Evolutionary conservation across 2,797 vertebrate species (phyloP), one percentile per base, ranked within the genome.

Genomic region (Pampus argenteus): DNA sequence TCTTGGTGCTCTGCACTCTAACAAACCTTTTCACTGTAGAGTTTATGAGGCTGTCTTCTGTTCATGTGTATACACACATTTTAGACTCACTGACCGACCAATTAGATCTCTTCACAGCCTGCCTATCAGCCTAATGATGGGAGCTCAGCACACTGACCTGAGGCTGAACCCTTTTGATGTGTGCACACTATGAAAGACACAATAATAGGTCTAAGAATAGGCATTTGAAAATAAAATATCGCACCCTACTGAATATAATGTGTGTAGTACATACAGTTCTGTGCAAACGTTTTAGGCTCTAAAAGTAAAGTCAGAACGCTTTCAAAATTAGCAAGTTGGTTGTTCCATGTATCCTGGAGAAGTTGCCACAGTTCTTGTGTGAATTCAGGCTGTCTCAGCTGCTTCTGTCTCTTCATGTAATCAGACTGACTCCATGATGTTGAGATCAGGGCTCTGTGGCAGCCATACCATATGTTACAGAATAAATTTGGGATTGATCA

Each of bases 81-180:
- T 88, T 88, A 87, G 81, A 88, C 78, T 87, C 88, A 73, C 60
- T 88, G 82, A 84, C 72, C 52, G 44, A 87, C 84, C 82, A 92
- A 89, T 90, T 92, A 89, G 86, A 91, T 89, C 82, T 61, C 70
- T 76, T 88, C 78, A 65, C 83, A 76, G 71, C 66, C 79, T 78
- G 81, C 71, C 78, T 81, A 74, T 79, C 81, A 83, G 76, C 80
- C 78, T 91, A 89, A 88, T 86, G 86, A 90, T 86, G 87, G 71
- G 83, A 88, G 84, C 79, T 73, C 61, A 79, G 71, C 81, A 76
- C 74, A 67, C 69, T 89, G 87, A 89, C 86, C 89, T 38, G 47
- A 62, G 29, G 15, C 64, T 91, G 86, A 91, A 88, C 89, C 72
- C 76, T 22, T 13, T 52, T 70, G 65, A 60, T 82, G 66, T 68